phyloP scores from a whole-genome alignment of 2,113 vertebrate genomes.

The Tichodroma muraria region DNA sequence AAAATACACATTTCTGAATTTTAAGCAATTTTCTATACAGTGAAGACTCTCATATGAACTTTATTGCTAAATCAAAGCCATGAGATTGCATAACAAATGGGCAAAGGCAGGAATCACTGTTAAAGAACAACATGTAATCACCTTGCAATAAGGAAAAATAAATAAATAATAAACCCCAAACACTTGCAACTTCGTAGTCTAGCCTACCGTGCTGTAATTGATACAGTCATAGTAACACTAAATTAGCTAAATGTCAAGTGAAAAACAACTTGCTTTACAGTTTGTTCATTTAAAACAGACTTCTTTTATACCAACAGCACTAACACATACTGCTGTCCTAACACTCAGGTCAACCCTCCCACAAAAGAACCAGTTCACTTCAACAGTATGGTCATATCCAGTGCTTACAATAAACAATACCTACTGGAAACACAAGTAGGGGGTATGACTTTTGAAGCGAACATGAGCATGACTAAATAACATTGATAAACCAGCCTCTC shows the following conservation, averaged over 20 bases:
- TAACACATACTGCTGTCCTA: not conserved
- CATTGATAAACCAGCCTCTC: not conserved
- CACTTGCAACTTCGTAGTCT: not conserved
- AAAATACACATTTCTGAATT: conserved; percentile 15
- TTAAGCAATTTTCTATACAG: not conserved
- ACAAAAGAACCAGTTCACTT: not conserved
- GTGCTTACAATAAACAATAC: not conserved
- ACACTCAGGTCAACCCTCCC: not conserved
- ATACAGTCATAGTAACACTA: not conserved
- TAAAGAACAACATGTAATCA: not conserved
- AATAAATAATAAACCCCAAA: not conserved
- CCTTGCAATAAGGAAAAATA: not conserved
- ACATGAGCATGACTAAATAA: not conserved
- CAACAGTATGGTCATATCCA: not conserved
- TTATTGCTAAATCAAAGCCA: not conserved
- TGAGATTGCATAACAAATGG: not conserved
- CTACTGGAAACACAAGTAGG: not conserved
- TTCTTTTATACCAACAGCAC: not conserved
- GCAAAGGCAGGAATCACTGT: not conserved
- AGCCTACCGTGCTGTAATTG: not conserved
- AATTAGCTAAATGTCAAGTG: not conserved
- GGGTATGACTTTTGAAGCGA: not conserved
- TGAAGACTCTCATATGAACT: not conserved
- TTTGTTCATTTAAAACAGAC: not conserved
- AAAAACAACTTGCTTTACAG: not conserved